Evolutionary conservation across 1,140 invertebrate species (phyloP).

Genomic region (Drosophila dunni): DNA sequence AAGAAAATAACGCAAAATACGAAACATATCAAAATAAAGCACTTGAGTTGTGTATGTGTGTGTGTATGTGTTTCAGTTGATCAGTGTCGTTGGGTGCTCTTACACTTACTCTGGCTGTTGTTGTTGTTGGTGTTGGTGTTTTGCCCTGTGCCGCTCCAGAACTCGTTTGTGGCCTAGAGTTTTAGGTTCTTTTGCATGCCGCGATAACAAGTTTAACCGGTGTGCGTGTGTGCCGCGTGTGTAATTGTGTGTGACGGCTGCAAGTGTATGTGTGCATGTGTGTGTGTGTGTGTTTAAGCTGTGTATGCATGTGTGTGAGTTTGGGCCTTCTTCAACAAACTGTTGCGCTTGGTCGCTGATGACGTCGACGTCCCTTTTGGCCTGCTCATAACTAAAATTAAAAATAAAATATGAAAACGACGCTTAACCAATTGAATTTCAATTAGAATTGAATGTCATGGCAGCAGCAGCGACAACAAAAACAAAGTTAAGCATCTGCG

Average conservation of each 20-base stretch:
- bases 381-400: slow-evolving; percentile 52
- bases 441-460: slow-evolving; percentile 76
- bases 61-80: too few relatives aligned
- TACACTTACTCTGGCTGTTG: slow-evolving; percentile 20
- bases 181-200: slow-evolving; percentile 75
- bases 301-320: slow-evolving; percentile 45
- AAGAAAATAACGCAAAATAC: slow-evolving; percentile 29
- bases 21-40: slow-evolving; percentile 73
- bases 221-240: slow-evolving; percentile 72
- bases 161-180: slow-evolving; percentile 73
- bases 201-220: slow-evolving; percentile 81
- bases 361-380: slow-evolving; percentile 53
- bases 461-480: slow-evolving; percentile 1
- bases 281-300: slow-evolving; percentile 27
- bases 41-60: slow-evolving; percentile 53
- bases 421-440: slow-evolving; percentile 58
- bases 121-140: slow-evolving; percentile 42
- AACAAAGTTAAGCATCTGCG: not conserved
- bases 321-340: slow-evolving; percentile 73
- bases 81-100: slow-evolving; percentile 36
- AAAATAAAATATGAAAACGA: slow-evolving; percentile 16
- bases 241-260: slow-evolving; percentile 43
- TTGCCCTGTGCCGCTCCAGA: slow-evolving; percentile 68
- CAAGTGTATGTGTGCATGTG: slow-evolving; percentile 16
- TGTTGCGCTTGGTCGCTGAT: slow-evolving; percentile 71